Conservation (phyloP, 2,113 vertebrate species). For the Symphodus melops region DNA sequence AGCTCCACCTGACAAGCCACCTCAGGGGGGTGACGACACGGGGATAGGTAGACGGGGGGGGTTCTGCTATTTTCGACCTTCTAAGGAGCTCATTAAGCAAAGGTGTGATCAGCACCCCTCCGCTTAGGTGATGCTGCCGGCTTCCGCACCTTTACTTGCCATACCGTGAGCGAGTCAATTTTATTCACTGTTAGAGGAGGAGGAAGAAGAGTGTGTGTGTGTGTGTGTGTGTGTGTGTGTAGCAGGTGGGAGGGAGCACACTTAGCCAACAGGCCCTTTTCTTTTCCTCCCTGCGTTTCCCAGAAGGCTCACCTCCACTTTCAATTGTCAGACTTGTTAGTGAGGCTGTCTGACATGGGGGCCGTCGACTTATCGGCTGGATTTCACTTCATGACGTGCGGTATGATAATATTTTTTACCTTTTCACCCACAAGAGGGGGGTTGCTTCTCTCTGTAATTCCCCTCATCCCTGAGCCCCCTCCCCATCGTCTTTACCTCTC, state of each 20-base stretch:
- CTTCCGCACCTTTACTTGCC: conserved; percentile 79
- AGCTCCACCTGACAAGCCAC: conserved; percentile 84
- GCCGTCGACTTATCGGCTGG: conserved; percentile 55
- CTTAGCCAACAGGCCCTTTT: conserved; percentile 60
- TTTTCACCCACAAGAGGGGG: conserved; percentile 6
- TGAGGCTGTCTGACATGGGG: conserved; percentile 71
- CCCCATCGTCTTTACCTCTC: conserved; percentile 27
- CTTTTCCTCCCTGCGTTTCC: conserved; percentile 34
- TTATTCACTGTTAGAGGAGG: conserved; percentile 82
- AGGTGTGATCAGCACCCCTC: conserved; percentile 87
- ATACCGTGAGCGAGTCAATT: conserved; percentile 70
- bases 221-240: conserved; percentile 16
- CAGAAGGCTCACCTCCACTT: conserved; percentile 66
- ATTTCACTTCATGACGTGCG: conserved; percentile 61
- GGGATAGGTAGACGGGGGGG: conserved; percentile 31
- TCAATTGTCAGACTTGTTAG: conserved; percentile 76
- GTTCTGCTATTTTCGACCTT: conserved; percentile 86
- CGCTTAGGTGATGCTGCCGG: conserved; percentile 72
- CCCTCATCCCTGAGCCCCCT: conserved; percentile 20
- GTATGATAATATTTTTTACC: conserved; percentile 72
- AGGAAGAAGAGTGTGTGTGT: conserved; percentile 40
- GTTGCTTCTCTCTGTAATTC: conserved; percentile 25
- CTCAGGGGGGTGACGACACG: conserved; percentile 52
- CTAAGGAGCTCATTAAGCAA: conserved; percentile 88
- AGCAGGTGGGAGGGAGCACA: conserved; percentile 54